phyloP scores from a whole-genome alignment of 2,888 invertebrate species.

The Agrotis clavis region DNA sequence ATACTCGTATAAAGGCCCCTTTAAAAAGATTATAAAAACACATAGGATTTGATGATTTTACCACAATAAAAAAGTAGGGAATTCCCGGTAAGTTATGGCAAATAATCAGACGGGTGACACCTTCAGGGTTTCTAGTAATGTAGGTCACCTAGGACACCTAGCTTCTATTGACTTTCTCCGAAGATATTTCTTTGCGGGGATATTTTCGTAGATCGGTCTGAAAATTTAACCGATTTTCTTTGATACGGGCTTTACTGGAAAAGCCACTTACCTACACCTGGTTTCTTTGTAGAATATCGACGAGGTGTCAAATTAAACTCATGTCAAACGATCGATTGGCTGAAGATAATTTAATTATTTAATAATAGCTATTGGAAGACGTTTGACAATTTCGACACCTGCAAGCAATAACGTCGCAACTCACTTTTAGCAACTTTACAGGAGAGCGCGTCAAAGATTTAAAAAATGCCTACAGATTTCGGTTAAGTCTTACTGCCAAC shows the following conservation, averaged over 20 bases:
- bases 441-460: no score
- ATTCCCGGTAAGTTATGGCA: not conserved
- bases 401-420: no score
- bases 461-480: no score
- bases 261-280: not conserved
- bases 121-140: not conserved
- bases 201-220: conserved; percentile 2
- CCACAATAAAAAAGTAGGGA: not conserved
- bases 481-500: no score
- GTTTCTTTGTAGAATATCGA: not conserved
- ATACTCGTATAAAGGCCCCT: no score
- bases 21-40: no score
- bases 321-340: not conserved
- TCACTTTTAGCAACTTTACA: no score
- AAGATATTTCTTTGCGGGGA: not conserved
- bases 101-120: conserved; percentile 2
- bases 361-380: not conserved
- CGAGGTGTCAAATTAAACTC: conserved; percentile 1
- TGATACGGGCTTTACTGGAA: not conserved
- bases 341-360: not conserved
- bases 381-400: not conserved
- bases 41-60: no score
- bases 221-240: not conserved
- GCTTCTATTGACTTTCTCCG: conserved; percentile 6
- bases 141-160: conserved; percentile 24